A percentile compares a stretch with the other conserved stretches of the same genome.
These are phyloP conservation scores for Aeoliscus strigatus DNA, from an alignment of 2,797 vertebrate genomes.

Conservation along the genomic window DNA sequence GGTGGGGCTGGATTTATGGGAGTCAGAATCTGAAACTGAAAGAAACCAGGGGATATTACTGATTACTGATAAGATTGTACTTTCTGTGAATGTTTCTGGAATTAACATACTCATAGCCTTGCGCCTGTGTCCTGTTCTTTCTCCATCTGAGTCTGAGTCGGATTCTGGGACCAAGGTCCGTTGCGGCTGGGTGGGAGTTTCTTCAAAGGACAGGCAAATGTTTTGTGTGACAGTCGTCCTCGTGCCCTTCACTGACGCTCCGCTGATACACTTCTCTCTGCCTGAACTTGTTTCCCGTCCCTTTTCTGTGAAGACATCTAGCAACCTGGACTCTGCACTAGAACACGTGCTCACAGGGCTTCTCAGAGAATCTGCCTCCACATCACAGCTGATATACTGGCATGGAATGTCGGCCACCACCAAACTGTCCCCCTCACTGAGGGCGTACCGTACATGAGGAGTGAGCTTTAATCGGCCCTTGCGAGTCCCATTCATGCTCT, in stretches of 20 bases:
- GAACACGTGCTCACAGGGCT: conserved; percentile 19
- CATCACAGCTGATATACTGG: conserved; percentile 64
- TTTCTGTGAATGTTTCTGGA: not conserved
- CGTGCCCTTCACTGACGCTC: conserved; percentile 2
- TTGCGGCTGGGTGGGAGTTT: conserved; percentile 56
- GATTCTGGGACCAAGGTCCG: conserved; percentile 79
- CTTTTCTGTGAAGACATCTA: conserved; percentile 10
- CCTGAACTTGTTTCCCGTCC: conserved; percentile 11
- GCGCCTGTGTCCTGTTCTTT: conserved; percentile 18
- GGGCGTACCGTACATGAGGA: conserved; percentile 78
- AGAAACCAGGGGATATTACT: conserved; percentile 16
- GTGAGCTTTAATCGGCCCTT: conserved; percentile 75
- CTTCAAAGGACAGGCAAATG: conserved; percentile 49
- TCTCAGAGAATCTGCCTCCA: conserved; percentile 5
- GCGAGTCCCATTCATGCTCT: conserved; percentile 86
- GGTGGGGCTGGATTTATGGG: conserved; percentile 48
- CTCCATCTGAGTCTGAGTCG: conserved; percentile 78
- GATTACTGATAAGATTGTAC: not conserved
- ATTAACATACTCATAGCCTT: conserved; percentile 48
- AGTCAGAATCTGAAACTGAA: conserved; percentile 54
- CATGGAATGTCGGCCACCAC: conserved; percentile 84
- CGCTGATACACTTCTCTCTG: conserved; percentile 26
- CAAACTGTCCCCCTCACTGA: conserved; percentile 76
- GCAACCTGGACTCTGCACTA: conserved; percentile 9
- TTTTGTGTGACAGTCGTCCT: conserved; percentile 30